Evolutionary conservation across 2,113 vertebrate species (phyloP), one percentile per base, ranked within the genome.

Genomic region (Opisthocomus hoazin): DNA sequence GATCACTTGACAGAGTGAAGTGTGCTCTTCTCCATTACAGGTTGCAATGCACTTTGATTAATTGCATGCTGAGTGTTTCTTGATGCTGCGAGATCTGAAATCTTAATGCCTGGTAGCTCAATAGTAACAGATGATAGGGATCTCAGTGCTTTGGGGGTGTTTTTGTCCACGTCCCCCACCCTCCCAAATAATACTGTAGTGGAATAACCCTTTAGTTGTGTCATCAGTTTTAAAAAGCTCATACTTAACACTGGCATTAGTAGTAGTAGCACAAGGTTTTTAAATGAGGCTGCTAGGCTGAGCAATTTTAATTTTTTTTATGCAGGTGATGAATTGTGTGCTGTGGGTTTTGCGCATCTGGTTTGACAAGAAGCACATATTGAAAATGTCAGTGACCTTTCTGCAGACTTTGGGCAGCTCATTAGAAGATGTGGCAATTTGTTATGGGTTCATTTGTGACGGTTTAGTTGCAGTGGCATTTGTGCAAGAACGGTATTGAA

Each of bases 361-460:
- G 51, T 84, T 66, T 87, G 84, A 68, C 10, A 69, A 76, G 34
- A 66, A 70, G 15, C 34, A 21, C 1, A 0, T 50, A 37, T 32
- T 82, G 11, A 65, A 87, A 74, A 71, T 63, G 17, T 30, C 11
- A 17, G 2, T 39, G 76, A 53, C 18, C 22, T 79, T 70, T 76
- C 30, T 56, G 41, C 20, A 29, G 20, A 34, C 20, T 82, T 79
- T 87, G 80, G 37, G 34, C 54, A 82, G 54, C 17, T 26, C 8
- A 5, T 80, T 71, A 65, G 43, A 27, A 43, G 37, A 69, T 32
- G 6, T 74, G 65, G 29, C 12, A 60, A 66, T 83, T 58, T 71
- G 21, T 87, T 70, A 32, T 7, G 0, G 0, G 15, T 77, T 74
- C 5, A 12, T 66, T 66, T 66, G 29, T 63, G 56, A 34, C 2